Base-by-base conservation (phyloP, 2,113 vertebrate genomes). In the Myrmecophaga tridactyla region DNA sequence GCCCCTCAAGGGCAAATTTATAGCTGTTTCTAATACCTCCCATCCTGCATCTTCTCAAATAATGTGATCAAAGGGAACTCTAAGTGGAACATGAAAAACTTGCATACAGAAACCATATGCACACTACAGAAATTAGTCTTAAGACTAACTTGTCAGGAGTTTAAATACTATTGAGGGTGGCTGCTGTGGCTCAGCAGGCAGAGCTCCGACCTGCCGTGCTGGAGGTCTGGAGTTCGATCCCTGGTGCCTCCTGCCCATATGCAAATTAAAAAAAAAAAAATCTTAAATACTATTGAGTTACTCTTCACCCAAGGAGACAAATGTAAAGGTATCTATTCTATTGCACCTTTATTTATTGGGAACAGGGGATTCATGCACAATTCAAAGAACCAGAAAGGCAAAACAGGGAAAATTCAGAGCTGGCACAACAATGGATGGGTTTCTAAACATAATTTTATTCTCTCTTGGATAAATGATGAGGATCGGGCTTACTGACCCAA, bases 21-120 rank as follows among this genome's bases (percentile, higher is more conserved):
- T 83, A 90, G 46, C 41, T 43, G 88, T 87, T 85, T 90, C 84
- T 94, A 70, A 75, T 21, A 76, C 23, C 58, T 23, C 48, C 90
- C 34, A 53, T 15, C 72, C 36, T 56, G 15, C 48, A 46, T 86
- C 82, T 92, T 93, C 51, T 51, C 56, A 96, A 97, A 97, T 73
- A 85, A 70, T 34, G 17, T 78, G 86, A 97, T 84, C 73, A 67
- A 86, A 94, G 89, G 15, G 17, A 81, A 83, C 65, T 88, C 80
- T 29, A 69, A 69, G 89, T 72, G 90, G 53, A 80, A 87, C 10
- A 15, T 0, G 29, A 70, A 73, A 94, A 89, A 27, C 92, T 88
- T 76, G 36, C 41, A 34, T 25, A 62, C 83, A 89, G 62, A 89
- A 95, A 86, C 67, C 56, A 15, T 31, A 83, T 15, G 60, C 39